Evolutionary conservation across 2,797 vertebrate genomes (phyloP).

Genomic region (Aldrovandia affinis): DNA sequence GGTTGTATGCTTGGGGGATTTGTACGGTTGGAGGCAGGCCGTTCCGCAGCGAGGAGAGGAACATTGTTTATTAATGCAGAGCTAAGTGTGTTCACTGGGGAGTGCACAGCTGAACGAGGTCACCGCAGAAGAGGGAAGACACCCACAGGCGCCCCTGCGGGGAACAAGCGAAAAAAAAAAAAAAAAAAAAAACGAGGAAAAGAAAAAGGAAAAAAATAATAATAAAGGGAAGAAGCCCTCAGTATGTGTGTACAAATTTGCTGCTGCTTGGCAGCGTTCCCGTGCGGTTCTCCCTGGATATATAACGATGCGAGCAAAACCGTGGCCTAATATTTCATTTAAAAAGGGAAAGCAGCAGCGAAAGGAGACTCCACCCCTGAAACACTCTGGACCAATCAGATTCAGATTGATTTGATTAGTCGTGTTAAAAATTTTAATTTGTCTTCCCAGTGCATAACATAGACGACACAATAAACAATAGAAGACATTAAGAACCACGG

Average conservation of each 20-base stretch:
- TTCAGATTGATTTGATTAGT: no score
- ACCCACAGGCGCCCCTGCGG: background rate
- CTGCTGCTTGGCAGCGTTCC: background rate
- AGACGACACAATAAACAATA: no score
- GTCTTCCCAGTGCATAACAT: no score
- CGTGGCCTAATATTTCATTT: no score
- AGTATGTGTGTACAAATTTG: background rate
- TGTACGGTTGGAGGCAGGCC: constrained; percentile 5
- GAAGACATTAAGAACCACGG: no score
- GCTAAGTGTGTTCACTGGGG: constrained; percentile 47
- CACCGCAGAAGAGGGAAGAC: constrained; percentile 35
- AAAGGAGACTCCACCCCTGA: no score
- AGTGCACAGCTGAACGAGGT: constrained; percentile 46
- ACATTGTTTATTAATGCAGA: constrained; percentile 47
- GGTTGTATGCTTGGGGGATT: background rate
- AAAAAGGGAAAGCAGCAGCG: no score
- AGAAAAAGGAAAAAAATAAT: no score
- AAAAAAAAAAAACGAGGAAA: no score
- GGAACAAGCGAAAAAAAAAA: background rate
- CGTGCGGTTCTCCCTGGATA: background rate
- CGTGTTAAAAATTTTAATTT: no score
- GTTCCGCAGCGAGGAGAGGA: constrained; percentile 30
- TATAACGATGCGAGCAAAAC: background rate
- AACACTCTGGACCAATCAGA: no score
- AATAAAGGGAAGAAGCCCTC: no score